These are phyloP conservation scores for Molothrus ater DNA, from an alignment of 2,797 vertebrate genomes.

Conservation along the genomic window DNA sequence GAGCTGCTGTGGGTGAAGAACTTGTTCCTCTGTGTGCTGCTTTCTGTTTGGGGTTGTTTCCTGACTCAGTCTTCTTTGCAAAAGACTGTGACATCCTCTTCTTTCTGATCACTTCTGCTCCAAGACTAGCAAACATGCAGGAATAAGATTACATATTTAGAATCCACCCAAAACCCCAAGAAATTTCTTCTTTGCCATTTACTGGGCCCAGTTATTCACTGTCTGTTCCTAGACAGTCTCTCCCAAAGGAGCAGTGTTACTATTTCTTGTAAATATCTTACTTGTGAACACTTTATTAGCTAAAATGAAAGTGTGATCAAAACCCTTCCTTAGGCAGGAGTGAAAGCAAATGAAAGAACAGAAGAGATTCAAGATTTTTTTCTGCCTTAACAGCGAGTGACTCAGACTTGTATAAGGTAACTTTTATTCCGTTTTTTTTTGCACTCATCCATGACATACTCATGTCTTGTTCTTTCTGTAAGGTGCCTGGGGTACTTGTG, in stretches of 20 bases:
- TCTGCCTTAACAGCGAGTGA: not conserved
- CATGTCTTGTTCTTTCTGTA: constrained; percentile 1
- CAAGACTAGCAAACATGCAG: not conserved
- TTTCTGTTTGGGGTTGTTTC: not conserved
- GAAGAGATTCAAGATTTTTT: not conserved
- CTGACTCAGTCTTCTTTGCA: not conserved
- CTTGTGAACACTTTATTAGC: not conserved
- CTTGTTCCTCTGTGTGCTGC: accelerated
- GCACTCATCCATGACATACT: constrained; percentile 6
- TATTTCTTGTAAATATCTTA: not conserved
- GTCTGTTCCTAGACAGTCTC: not conserved
- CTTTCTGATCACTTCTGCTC: not conserved
- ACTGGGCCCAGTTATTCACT: not conserved
- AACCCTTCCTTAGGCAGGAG: not conserved
- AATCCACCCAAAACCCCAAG: not conserved
- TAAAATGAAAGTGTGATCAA: not conserved
- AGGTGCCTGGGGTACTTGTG: constrained; percentile 14
- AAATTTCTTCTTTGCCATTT: not conserved
- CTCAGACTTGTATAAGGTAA: not conserved
- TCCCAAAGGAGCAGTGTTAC: not conserved
- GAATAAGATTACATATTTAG: not conserved
- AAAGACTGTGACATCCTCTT: not conserved
- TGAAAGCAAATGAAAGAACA: not conserved
- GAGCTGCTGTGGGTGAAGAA: not conserved
- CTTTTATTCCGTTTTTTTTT: not conserved